A percentile compares a stretch with the other conserved stretches of the same genome.
phyloP scores from a whole-genome alignment of 2,113 vertebrate species.

The Prinia subflava region DNA sequence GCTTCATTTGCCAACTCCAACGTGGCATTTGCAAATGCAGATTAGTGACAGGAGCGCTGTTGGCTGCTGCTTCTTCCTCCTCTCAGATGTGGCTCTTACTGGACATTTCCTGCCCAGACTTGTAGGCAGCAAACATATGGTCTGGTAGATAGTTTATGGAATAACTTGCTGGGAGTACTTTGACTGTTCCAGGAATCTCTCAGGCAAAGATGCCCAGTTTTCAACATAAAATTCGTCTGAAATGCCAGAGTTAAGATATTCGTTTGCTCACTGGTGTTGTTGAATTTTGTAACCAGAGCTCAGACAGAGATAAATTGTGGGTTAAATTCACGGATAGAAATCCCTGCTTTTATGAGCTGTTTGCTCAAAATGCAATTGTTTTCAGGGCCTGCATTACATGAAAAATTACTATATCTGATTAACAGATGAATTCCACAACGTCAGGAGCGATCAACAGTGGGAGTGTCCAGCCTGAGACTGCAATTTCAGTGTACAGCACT shows the following conservation, averaged over 20 bases:
- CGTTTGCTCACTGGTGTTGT: conserved; percentile 25
- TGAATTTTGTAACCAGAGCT: background rate
- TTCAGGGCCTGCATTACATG: background rate
- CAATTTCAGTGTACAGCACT: background rate
- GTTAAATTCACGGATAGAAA: conserved; percentile 61
- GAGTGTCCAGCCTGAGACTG: background rate
- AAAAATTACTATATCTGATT: background rate
- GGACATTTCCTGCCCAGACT: conserved; percentile 54
- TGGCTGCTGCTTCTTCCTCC: conserved; percentile 34
- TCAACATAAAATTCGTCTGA: conserved; percentile 4
- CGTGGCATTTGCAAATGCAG: conserved; percentile 53
- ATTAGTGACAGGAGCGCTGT: conserved; percentile 3
- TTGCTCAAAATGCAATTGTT: conserved; percentile 41
- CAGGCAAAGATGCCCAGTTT: background rate
- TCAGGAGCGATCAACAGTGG: background rate
- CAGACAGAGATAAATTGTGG: conserved; percentile 6
- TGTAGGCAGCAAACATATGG: conserved; percentile 50
- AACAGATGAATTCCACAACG: background rate
- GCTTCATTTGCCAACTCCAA: conserved; percentile 40
- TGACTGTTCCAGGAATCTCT: conserved; percentile 47
- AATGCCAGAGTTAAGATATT: conserved; percentile 67
- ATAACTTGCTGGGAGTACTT: conserved; percentile 19
- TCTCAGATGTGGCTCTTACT: conserved; percentile 26
- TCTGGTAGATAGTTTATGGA: conserved; percentile 33
- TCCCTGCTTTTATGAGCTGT: conserved; percentile 44